Conservation (phyloP, 2,797 vertebrate genomes). For the Protosalanx chinensis region DNA sequence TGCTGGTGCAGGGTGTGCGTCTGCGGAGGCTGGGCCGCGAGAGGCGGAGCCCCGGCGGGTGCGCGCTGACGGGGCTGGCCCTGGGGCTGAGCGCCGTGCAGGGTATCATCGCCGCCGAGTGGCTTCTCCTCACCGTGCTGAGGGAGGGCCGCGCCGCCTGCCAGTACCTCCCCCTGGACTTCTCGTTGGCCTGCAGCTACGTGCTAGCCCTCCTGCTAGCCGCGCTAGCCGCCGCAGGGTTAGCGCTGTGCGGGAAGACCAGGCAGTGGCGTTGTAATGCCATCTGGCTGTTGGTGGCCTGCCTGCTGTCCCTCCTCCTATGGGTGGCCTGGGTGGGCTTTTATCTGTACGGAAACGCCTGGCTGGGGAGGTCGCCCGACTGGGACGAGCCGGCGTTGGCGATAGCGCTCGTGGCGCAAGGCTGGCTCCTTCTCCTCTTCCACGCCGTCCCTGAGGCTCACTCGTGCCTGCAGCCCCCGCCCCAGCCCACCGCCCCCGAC, state of each 20-base stretch:
- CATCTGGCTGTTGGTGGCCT: constrained; percentile 83
- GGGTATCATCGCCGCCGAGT: constrained; percentile 92
- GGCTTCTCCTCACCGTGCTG: constrained; percentile 92
- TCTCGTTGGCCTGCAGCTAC: constrained; percentile 87
- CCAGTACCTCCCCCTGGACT: constrained; percentile 89
- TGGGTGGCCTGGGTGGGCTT: constrained; percentile 95
- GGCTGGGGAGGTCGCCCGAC: constrained; percentile 75
- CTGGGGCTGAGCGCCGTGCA: constrained; percentile 87
- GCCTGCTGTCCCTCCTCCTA: constrained; percentile 84
- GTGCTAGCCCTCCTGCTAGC: constrained; percentile 84
- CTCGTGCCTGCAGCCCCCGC: constrained; percentile 81
- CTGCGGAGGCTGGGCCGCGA: constrained; percentile 81
- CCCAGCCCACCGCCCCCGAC: constrained; percentile 88
- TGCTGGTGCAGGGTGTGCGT: constrained; percentile 87
- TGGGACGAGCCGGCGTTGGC: constrained; percentile 91
- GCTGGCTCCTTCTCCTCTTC: constrained; percentile 92
- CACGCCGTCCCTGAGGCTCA: constrained; percentile 92
- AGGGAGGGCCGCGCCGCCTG: constrained; percentile 85
- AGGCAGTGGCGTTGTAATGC: constrained; percentile 88
- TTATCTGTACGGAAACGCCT: constrained; percentile 87
- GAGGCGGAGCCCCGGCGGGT: constrained; percentile 83
- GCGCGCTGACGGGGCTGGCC: constrained; percentile 81
- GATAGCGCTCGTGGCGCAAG: constrained; percentile 88
- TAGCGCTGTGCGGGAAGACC: constrained; percentile 89
- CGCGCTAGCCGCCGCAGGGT: constrained; percentile 77